A percentile compares a stretch with the other conserved stretches of the same genome.
These are phyloP conservation scores for Oxyura jamaicensis DNA, from an alignment of 2,113 vertebrate species.

Conservation along the genomic window DNA sequence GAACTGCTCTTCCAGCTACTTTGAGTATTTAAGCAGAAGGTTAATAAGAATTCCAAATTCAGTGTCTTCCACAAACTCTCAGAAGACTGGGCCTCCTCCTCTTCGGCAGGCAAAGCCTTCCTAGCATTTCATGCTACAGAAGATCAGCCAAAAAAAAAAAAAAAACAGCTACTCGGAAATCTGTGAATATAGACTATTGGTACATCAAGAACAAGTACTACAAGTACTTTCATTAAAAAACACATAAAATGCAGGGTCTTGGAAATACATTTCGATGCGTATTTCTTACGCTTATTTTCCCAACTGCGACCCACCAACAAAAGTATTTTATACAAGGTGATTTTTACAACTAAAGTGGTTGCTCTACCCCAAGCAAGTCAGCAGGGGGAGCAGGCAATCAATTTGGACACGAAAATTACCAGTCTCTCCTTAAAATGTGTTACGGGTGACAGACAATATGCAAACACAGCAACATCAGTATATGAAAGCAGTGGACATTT, in stretches of 20 bases:
- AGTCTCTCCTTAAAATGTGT: not conserved
- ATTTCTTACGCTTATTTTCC: not conserved
- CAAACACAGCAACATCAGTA: not conserved
- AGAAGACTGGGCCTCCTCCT: not conserved
- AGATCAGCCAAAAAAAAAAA: not conserved
- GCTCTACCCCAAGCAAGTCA: conserved; percentile 20
- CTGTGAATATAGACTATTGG: not conserved
- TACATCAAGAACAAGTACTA: not conserved
- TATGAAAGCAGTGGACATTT: not conserved
- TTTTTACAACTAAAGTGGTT: not conserved
- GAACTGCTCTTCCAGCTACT: not conserved
- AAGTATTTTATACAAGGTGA: not conserved
- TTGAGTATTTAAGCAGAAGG: not conserved
- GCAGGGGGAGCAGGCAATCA: conserved; percentile 60
- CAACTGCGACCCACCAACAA: not conserved
- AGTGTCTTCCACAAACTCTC: not conserved
- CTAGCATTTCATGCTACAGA: not conserved
- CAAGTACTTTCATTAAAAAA: not conserved
- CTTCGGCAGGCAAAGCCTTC: not conserved
- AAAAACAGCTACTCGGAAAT: not conserved
- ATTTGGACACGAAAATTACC: not conserved
- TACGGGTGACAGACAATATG: not conserved
- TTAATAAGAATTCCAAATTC: not conserved
- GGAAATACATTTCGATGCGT: not conserved
- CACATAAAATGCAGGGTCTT: not conserved